Conservation (phyloP, 2,113 vertebrate species). For the Xyrauchen texanus region DNA sequence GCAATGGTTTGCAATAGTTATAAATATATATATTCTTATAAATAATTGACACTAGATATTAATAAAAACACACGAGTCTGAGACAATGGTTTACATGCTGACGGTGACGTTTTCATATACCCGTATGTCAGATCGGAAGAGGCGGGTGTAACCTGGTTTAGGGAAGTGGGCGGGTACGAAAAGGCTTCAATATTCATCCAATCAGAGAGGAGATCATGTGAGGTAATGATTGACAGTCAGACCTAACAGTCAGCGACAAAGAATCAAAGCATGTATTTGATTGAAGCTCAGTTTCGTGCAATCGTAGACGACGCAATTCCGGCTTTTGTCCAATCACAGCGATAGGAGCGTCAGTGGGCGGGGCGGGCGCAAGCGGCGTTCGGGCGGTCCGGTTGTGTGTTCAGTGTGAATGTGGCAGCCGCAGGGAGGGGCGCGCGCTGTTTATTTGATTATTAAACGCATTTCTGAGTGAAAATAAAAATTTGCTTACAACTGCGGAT, state of each 20-base stretch:
- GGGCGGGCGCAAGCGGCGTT: constrained; percentile 55
- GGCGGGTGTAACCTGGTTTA: constrained; percentile 14
- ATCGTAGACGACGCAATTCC: constrained; percentile 26
- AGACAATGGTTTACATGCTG: neutral
- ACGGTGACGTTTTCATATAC: neutral
- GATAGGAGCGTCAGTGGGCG: constrained; percentile 47
- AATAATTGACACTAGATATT: too few relatives aligned
- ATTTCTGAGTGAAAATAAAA: neutral
- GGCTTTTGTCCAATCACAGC: constrained; percentile 54
- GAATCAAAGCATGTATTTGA: neutral
- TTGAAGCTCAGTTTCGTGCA: constrained; percentile 41
- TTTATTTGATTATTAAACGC: constrained; percentile 48
- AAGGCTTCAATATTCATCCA: constrained; percentile 5
- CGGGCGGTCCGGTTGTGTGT: constrained; percentile 71
- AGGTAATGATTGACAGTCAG: constrained; percentile 52
- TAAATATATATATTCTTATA: too few relatives aligned
- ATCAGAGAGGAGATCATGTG: constrained; percentile 13
- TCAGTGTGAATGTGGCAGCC: constrained; percentile 76
- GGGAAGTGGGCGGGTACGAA: constrained; percentile 20
- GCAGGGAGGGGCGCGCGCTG: constrained; percentile 70
- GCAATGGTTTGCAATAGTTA: too few relatives aligned
- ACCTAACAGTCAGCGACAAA: constrained; percentile 41
- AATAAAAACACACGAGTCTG: neutral
- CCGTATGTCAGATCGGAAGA: constrained; percentile 14
- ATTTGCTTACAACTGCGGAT: constrained; percentile 34